Evolutionary conservation across 2,888 invertebrate species (phyloP).

Genomic region (Pterobdella sp.): DNA sequence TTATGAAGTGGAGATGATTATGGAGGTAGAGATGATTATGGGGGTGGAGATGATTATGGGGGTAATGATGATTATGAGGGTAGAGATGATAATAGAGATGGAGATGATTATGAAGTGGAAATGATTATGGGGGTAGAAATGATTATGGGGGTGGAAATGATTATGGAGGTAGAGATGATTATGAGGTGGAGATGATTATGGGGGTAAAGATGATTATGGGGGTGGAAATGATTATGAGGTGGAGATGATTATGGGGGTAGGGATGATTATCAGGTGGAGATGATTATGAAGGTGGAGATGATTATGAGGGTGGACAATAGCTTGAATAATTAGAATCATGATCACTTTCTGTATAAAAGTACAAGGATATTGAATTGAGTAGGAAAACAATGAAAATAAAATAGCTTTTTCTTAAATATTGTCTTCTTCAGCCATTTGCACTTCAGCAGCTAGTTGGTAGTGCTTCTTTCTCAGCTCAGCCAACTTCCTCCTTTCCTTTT

Average conservation of each 20-base stretch:
- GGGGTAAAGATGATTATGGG: not conserved
- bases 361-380: no score
- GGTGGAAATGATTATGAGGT: not conserved
- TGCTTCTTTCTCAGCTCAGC: constrained; percentile 81
- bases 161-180: not conserved
- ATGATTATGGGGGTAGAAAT: not conserved
- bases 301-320: not conserved
- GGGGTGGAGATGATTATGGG: not conserved
- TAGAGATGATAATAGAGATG: not conserved
- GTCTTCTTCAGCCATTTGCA: constrained; percentile 42
- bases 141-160: not conserved
- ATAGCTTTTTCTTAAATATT: no score
- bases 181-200: not conserved
- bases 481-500: constrained; percentile 75
- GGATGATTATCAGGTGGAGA: not conserved
- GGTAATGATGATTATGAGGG: not conserved
- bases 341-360: no score
- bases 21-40: not conserved
- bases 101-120: not conserved
- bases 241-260: not conserved
- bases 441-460: constrained; percentile 66
- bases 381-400: no score
- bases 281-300: not conserved
- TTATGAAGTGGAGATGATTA: not conserved
- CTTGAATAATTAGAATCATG: no score